Evolutionary conservation across 1,140 invertebrate genomes (phyloP), one percentile per base, ranked within the genome.

Genomic region (Bombus polaris): DNA sequence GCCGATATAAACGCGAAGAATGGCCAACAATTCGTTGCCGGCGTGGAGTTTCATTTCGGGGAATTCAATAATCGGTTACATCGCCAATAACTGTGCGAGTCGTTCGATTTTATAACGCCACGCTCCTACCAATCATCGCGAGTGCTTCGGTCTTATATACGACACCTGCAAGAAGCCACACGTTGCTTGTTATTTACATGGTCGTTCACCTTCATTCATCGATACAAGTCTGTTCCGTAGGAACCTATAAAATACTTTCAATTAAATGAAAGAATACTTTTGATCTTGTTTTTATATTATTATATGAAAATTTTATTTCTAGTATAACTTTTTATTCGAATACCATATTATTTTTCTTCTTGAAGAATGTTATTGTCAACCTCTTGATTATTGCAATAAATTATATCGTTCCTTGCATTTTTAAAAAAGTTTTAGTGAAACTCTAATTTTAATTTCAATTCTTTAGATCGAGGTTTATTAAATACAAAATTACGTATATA

Each of bases 41-140:
- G 83, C 89, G 89, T 89, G 87, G 88, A 91, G 78, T 92, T 92
- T 92, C 89, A 91, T 92, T 93, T 88, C 87, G 72, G 85, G 78
- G 39, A 91, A 93, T 91, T 89, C 90, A 92, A 90, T 90, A 89
- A 92, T 92, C 90, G 91, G 86, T 92, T 92, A 90, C 89, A 89
- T 83, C 70, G 90, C 42, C 87, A 89, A 86, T 90, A 88, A 87
- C 87, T 78, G 84, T 71, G 84, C 42, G 62, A 73, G 18, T 62
- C 74, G 65, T 91, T 87, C 91, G 66, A 87, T 91, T 91, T 91
- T 87, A 87, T 78, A 79, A 72, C 71, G 66, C 32, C 77, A 44
- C 66, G 47, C n/a, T 32, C n/a, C 68, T 47, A 80, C 83, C 83
- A 78, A 80, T 80, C 76, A 85, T 85, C 35, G 32, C 53, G 37